Evolutionary conservation across 37 sponge, comb jelly and placozoan genomes (phyloP).

Genomic region (Oopsacas minuta): DNA sequence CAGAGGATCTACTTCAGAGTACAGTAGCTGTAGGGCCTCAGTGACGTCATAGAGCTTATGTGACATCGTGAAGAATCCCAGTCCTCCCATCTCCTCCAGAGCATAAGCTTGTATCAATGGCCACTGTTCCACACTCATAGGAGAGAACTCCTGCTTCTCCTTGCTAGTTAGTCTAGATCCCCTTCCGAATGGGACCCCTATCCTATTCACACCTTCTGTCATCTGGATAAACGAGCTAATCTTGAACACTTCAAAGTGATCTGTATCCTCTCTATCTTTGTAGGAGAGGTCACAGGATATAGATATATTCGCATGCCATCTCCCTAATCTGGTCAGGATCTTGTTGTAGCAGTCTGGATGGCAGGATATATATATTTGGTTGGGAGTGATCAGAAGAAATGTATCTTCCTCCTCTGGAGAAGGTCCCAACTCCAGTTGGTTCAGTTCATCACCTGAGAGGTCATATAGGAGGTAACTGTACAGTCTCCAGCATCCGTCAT

Average conservation of each 20-base stretch:
- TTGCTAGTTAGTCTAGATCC: not conserved
- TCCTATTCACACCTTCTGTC: not conserved
- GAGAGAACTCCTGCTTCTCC: not conserved
- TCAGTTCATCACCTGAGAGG: not conserved
- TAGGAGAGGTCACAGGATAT: not conserved
- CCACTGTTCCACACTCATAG: constrained; percentile 19
- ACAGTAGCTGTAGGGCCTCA: not conserved
- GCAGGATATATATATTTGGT: not conserved
- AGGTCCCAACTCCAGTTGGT: not conserved
- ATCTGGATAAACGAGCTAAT: not conserved
- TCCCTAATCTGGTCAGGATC: not conserved
- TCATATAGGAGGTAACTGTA: not conserved
- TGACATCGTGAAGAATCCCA: constrained; percentile 20
- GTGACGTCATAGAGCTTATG: constrained; percentile 10
- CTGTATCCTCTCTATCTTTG: not conserved
- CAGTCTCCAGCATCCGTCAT: not conserved
- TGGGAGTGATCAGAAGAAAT: constrained; percentile 12
- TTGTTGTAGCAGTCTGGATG: not conserved
- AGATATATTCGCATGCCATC: not conserved
- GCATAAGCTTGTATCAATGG: constrained; percentile 23
- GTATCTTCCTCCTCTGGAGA: not conserved
- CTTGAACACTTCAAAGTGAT: not conserved
- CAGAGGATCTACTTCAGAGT: constrained; percentile 15
- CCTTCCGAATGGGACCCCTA: not conserved
- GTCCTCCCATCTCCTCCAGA: constrained; percentile 19